Evolutionary conservation across 1,140 invertebrate genomes (phyloP), one percentile per base, ranked within the genome.

Genomic region (Gryon sp.): DNA sequence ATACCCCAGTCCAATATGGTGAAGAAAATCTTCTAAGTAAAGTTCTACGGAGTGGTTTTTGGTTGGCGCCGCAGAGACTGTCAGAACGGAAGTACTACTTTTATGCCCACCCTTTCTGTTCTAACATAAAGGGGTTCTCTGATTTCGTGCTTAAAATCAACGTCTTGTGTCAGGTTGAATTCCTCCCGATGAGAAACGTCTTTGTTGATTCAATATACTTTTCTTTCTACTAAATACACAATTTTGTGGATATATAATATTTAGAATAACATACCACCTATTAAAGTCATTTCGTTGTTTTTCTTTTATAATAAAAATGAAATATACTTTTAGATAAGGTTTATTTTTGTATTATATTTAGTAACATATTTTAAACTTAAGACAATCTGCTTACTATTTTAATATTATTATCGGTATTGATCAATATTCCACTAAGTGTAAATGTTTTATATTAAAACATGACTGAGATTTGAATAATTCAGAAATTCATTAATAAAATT

Each of bases 31-130:
- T 19, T 19, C 59, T 26, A 68, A 66, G 60, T 30, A 50, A 36
- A 38, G n/a, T 20, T 20, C 19, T 16, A 20, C 22, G 38, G 34
- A 40, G 7, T 20, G 53, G 48, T 40, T 80, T 72, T 41, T 38
- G 38, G 46, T 50, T 62, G 76, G 79, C 68, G 76, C 79, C 79
- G 43, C 26, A 11, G 28, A 9, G 68, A 60, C 76, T 78, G 63
- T 62, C 34, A 74, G 19, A 80, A 62, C 72, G 79, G 76, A 78
- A 78, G 68, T 70, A 78, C 79, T 78, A 78, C 79, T 78, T 80
- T 78, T 80, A 78, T 72, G 76, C 75, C 66, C 79, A 68, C 68
- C 79, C 79, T 65, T 73, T 69, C 57, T 40, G 38, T 20, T 11
- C 5, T 12, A 30, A 1, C 24, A 34, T 26, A 41, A n/a, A 68